phyloP scores from a whole-genome alignment of 2,797 vertebrate species.

The Meriones psammophilus region DNA sequence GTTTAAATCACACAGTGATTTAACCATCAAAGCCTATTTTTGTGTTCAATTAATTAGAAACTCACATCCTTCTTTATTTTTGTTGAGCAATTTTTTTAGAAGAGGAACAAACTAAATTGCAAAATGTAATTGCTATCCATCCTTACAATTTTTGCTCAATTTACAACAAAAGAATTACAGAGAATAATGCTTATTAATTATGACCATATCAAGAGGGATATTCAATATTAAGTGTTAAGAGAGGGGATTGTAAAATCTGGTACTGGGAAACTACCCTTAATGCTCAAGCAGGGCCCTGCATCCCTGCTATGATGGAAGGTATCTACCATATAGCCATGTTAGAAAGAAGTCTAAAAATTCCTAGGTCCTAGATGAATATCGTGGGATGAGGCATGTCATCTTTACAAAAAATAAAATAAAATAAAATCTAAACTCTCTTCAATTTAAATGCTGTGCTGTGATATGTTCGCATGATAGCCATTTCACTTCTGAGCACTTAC shows the following conservation, averaged over 20 bases:
- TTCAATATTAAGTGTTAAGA: not conserved
- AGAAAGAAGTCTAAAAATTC: not conserved
- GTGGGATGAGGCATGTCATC: not conserved
- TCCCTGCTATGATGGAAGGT: not conserved
- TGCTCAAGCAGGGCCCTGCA: not conserved
- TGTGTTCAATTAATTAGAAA: not conserved
- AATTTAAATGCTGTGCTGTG: constrained; percentile 14
- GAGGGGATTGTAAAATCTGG: not conserved
- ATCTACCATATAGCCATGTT: not conserved
- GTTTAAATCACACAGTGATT: constrained; percentile 16
- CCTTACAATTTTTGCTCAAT: not conserved
- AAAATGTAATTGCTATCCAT: constrained; percentile 39
- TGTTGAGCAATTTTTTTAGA: constrained; percentile 21
- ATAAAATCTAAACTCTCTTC: constrained; percentile 48
- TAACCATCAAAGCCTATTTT: constrained; percentile 20
- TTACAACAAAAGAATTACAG: not conserved
- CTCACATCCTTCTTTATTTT: not conserved
- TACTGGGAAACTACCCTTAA: not conserved
- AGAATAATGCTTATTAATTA: not conserved
- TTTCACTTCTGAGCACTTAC: constrained; percentile 41
- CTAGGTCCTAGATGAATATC: no score
- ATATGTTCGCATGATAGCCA: constrained; percentile 23
- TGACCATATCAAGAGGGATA: not conserved
- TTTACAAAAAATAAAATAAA: not conserved
- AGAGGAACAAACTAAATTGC: not conserved